A percentile compares a stretch with the other conserved stretches of the same genome.
phyloP scores from a whole-genome alignment of 2,113 vertebrate genomes.

The Podarcis raffonei region DNA sequence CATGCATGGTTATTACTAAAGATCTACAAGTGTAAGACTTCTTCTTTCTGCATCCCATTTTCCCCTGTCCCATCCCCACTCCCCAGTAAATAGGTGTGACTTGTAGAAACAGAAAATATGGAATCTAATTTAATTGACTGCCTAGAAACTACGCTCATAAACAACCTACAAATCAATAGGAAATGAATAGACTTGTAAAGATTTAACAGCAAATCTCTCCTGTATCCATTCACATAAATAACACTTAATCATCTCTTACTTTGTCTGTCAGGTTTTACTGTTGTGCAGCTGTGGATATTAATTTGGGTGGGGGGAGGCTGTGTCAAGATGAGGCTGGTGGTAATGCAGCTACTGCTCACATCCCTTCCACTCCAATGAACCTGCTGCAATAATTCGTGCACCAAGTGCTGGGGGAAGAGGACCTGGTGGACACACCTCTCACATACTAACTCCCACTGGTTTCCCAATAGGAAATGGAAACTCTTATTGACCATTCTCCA shows the following conservation, averaged over 20 bases:
- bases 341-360: not conserved
- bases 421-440: no score
- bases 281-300: not conserved
- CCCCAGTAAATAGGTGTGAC: not conserved
- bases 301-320: not conserved
- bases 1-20: not conserved
- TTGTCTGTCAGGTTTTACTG: not conserved
- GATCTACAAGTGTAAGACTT: not conserved
- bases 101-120: not conserved
- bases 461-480: no score
- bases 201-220: not conserved
- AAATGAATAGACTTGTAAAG: not conserved
- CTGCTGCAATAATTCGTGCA: not conserved
- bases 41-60: not conserved
- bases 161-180: not conserved
- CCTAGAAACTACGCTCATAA: not conserved
- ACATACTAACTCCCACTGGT: no score
- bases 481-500: no score
- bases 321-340: not conserved
- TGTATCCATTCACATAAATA: not conserved
- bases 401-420: no score
- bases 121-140: not conserved
- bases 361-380: not conserved
- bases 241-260: not conserved
- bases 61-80: not conserved